These are phyloP conservation scores for Diadumene lineata DNA, from an alignment of 92 coral and sea anemone species.

Conservation along the genomic window DNA sequence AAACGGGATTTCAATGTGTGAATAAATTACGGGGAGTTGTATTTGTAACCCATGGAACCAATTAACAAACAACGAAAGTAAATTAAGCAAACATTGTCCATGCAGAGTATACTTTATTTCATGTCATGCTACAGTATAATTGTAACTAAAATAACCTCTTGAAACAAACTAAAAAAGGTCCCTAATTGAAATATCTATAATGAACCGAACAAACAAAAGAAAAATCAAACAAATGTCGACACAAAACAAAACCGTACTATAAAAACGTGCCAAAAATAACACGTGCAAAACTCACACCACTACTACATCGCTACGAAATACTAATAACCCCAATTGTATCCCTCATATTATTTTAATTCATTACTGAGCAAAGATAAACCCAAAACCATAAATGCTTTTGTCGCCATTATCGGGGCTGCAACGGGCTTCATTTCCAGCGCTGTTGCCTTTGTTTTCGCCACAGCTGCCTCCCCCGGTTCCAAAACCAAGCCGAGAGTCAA, in stretches of 20 bases:
- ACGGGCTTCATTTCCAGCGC: constrained; percentile 28
- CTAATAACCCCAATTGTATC: not conserved
- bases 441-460: constrained; percentile 20
- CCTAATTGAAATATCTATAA: not conserved
- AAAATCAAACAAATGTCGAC: not conserved
- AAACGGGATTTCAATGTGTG: too few relatives aligned
- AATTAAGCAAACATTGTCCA: too few relatives aligned
- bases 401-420: constrained; percentile 14
- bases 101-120: too few relatives aligned
- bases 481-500: constrained; percentile 32
- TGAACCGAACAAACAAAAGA: not conserved
- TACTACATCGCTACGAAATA: too few relatives aligned
- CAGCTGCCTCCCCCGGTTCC: constrained; percentile 20
- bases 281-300: too few relatives aligned
- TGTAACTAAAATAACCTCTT: too few relatives aligned
- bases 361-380: constrained; percentile 8
- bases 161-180: not conserved
- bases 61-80: too few relatives aligned
- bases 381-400: constrained; percentile 21
- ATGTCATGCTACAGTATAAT: too few relatives aligned
- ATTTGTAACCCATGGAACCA: too few relatives aligned
- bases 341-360: not conserved
- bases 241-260: not conserved
- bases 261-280: not conserved
- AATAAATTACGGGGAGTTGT: too few relatives aligned